Evolutionary conservation across 1,140 invertebrate species (phyloP), one percentile per base, ranked within the genome.

Genomic region (Musca vetustissima): DNA sequence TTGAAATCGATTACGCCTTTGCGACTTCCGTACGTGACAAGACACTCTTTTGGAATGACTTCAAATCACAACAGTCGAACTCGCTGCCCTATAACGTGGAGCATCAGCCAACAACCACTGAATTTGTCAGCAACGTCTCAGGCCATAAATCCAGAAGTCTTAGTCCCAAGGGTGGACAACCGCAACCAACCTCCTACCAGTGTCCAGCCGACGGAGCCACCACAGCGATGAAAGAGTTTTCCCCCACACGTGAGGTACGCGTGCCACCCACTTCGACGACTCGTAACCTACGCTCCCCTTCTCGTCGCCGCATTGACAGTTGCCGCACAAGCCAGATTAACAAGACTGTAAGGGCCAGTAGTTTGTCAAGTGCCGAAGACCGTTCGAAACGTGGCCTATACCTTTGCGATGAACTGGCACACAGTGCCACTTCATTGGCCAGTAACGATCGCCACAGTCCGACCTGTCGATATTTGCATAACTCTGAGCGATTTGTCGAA

Each of bases 401-500:
- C n/a, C 72, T 78, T 22, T 80, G 77, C 50, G 78, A 74, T 0
- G 80, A 80, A 14, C 53, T 82, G 22, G 76, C 80, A 1, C 80
- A 81, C 55, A 82, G 80, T 11, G 78, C 80, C 57, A 81, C 75
- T 11, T 82, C 78, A 1, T 47, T 82, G 49, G 76, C 75, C 15
- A 57, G 75, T 49, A 65, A 74, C 64, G 80, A 82, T 50, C 72
- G 76, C 8, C 80, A 81, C 65, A 77, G 75, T 50, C 76, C 77
- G 15, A 79, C 73, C 52, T 86, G 67, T 74, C 80, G 48, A 68
- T 90, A 93, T 77, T 88, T 88, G 0, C 88, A 88, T 73, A 87
- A 86, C 52, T 94, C 92, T 1, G 89, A 91, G 68, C 88, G 91
- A 61, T 97, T 97, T 82, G 89, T 90, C 69, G 93, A 95, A 69